Percentiles rank a stretch among this genome's conserved stretches.
These are phyloP conservation scores for Eubasilissa regina DNA, from an alignment of 1,140 invertebrate species.

Conservation along the genomic window DNA sequence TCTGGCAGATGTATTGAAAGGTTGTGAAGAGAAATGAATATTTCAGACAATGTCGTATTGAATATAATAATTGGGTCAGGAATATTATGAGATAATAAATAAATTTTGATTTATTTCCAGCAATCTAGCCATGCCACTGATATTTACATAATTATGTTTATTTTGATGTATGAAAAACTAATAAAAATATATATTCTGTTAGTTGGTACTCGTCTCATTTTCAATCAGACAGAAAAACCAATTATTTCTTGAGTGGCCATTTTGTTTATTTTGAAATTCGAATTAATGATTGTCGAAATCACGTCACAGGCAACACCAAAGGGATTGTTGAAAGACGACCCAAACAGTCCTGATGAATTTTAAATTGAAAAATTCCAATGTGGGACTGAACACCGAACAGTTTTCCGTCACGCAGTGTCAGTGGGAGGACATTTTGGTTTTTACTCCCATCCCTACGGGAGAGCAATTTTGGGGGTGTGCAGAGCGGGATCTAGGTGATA, in stretches of 20 bases:
- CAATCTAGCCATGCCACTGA: too few species aligned
- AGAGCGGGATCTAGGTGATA: too few species aligned
- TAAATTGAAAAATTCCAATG: conserved; percentile 49
- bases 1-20: too few species aligned
- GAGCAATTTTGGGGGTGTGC: neutral
- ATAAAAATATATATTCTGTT: too few species aligned
- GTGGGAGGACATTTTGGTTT: conserved; percentile 23
- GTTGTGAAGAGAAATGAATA: too few species aligned
- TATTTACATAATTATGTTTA: too few species aligned
- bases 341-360: conserved; percentile 37
- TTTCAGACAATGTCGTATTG: too few species aligned
- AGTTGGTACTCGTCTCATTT: too few species aligned
- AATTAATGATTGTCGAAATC: conserved; percentile 1
- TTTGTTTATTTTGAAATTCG: conserved; percentile 13
- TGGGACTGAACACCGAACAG: conserved; percentile 11
- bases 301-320: neutral
- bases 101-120: too few species aligned
- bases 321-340: neutral
- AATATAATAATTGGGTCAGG: too few species aligned
- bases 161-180: too few species aligned
- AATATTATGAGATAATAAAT: too few species aligned
- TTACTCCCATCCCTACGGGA: conserved; percentile 9
- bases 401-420: conserved; percentile 21
- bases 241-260: neutral
- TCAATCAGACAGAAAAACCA: neutral